These are phyloP conservation scores for Montipora efflorescens DNA, from an alignment of 64 coral and sea anemone genomes.

Conservation along the genomic window DNA sequence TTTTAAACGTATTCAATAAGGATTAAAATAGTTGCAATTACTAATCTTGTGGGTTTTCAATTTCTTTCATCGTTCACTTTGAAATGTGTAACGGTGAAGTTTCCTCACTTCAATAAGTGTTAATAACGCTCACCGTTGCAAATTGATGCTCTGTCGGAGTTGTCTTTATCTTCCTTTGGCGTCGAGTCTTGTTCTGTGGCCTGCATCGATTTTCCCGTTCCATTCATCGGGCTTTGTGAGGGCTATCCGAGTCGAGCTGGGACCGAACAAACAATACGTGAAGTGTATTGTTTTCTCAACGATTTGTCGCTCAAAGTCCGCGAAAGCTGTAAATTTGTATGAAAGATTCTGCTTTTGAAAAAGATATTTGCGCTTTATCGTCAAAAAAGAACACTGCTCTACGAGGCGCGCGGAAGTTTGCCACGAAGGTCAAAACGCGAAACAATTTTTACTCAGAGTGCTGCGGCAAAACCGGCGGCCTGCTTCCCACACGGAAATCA, in stretches of 20 bases:
- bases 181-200: not conserved
- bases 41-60: not conserved
- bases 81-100: not conserved
- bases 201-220: not conserved
- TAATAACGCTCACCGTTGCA: not conserved
- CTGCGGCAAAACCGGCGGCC: not conserved
- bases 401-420: not conserved
- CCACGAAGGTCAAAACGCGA: not conserved
- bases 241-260: not conserved
- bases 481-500: constrained; percentile 29
- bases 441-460: not conserved
- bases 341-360: not conserved
- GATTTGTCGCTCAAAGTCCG: not conserved
- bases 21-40: constrained; percentile 24
- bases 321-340: not conserved
- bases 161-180: not conserved
- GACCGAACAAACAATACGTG: not conserved
- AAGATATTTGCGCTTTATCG: not conserved
- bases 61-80: not conserved
- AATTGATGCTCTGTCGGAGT: not conserved
- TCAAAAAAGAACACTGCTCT: not conserved
- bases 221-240: not conserved
- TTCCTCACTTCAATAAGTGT: not conserved
- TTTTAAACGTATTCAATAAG: not conserved
- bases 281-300: not conserved